Conservation (phyloP, 2,888 invertebrate species). For the Lepidochitona cinerea region DNA sequence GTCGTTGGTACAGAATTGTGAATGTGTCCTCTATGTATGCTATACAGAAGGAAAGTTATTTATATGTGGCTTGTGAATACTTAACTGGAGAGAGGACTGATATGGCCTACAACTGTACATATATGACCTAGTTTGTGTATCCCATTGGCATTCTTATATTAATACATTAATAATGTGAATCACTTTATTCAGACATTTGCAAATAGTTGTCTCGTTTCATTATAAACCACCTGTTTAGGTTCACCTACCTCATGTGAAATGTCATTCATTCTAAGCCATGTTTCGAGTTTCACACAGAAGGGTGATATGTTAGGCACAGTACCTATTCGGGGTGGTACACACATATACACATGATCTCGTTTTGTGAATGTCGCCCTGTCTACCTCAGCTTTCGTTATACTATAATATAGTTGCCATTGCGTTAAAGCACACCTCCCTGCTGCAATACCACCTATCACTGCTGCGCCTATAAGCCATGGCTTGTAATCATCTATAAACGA, state of each 20-base stretch:
- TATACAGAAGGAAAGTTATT: too few species aligned
- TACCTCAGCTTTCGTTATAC: background rate
- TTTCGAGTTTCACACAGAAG: background rate
- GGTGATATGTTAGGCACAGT: background rate
- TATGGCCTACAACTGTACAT: too few species aligned
- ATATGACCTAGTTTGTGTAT: too few species aligned
- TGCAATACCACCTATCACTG: background rate
- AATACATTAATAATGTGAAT: too few species aligned
- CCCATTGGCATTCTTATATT: too few species aligned
- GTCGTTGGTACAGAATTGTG: too few species aligned
- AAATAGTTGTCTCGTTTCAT: too few species aligned
- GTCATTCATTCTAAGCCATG: background rate
- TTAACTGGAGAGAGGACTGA: too few species aligned
- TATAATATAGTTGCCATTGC: background rate
- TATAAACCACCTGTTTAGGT: too few species aligned
- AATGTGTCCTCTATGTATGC: too few species aligned
- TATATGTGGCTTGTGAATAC: too few species aligned
- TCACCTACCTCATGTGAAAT: background rate
- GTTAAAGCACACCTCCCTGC: background rate
- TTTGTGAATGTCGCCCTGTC: background rate
- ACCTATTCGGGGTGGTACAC: background rate
- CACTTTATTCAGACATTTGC: too few species aligned
- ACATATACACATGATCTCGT: background rate
- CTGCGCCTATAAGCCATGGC: background rate
- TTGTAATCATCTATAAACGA: background rate